Evolutionary conservation across 2,113 vertebrate genomes (phyloP), one percentile per base, ranked within the genome.

Genomic region (Ibidorhyncha struthersii): DNA sequence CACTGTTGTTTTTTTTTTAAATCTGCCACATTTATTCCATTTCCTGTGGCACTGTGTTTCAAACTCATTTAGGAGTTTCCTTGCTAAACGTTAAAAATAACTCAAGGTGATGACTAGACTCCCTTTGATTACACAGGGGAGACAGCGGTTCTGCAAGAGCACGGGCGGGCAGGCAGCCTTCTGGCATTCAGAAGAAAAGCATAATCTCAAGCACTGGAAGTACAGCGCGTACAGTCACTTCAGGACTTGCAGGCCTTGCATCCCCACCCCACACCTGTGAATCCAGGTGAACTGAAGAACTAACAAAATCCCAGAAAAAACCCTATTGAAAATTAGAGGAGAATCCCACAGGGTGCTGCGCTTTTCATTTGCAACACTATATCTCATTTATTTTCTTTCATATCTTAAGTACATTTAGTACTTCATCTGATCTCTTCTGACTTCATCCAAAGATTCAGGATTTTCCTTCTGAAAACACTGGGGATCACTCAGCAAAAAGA

Each of bases 61-160:
- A 73, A 43, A 69, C 30, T 73, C 40, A 65, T 32, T 90, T 78
- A 78, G 38, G 5, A 53, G 32, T 82, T 89, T 86, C 55, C 38
- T 62, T 47, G 38, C 13, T 86, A 78, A 84, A 84, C 13, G 38
- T 81, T 95, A 89, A 94, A 92, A 96, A 82, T 91, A 95, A 58
- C 55, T 90, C 62, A 23, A 78, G 59, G 23, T 81, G 59, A 71
- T 89, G 41, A 83, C 49, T 86, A 65, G 36, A 17, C 40, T 92
- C 27, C 4, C 40, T 89, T 78, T 82, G 29, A 55, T 36, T 81
- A 45, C 45, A 23, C 13, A 41, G 19, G 7, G 12, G 14, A 55
- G 59, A 78, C 29, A 43, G 30, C 29, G 12, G 72, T 63, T 87
- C 36, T 76, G 63, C 84, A 61, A 80, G 83, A 53, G 23, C 47